phyloP scores from a whole-genome alignment of 2,113 vertebrate genomes.

The Scatophagus argus region DNA sequence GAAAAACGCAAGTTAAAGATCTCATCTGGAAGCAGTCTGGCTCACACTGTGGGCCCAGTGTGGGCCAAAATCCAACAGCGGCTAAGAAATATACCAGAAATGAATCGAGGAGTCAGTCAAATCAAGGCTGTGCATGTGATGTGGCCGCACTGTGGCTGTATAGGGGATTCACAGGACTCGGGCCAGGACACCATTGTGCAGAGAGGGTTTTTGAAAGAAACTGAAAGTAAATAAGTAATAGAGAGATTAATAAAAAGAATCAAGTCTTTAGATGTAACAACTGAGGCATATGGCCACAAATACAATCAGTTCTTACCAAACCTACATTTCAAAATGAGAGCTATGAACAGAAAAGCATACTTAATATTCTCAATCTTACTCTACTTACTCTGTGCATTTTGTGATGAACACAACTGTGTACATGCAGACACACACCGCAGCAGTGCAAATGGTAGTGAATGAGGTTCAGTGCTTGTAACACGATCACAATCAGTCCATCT shows the following conservation, averaged over 20 bases:
- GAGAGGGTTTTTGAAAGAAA: background rate
- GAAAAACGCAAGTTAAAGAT: background rate
- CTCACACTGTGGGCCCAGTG: too few species aligned
- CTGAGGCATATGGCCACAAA: background rate
- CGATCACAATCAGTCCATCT: conserved; percentile 44
- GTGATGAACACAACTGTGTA: background rate
- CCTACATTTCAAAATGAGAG: background rate
- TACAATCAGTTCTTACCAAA: background rate
- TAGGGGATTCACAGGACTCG: background rate
- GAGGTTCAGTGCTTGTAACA: conserved; percentile 36
- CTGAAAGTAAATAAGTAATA: background rate
- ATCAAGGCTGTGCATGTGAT: background rate
- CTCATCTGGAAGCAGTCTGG: too few species aligned
- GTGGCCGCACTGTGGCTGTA: background rate
- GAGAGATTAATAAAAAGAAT: background rate
- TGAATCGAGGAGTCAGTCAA: background rate
- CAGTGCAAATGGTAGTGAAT: background rate
- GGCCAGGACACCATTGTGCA: background rate
- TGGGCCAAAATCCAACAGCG: too few species aligned
- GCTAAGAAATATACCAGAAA: background rate
- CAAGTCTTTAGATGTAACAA: background rate
- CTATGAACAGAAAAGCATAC: background rate
- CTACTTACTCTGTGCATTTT: background rate
- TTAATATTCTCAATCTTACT: background rate
- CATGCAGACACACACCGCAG: conserved; percentile 1